These are phyloP conservation scores for Acrocephalus arundinaceus DNA, from an alignment of 2,113 vertebrate species.

Conservation along the genomic window DNA sequence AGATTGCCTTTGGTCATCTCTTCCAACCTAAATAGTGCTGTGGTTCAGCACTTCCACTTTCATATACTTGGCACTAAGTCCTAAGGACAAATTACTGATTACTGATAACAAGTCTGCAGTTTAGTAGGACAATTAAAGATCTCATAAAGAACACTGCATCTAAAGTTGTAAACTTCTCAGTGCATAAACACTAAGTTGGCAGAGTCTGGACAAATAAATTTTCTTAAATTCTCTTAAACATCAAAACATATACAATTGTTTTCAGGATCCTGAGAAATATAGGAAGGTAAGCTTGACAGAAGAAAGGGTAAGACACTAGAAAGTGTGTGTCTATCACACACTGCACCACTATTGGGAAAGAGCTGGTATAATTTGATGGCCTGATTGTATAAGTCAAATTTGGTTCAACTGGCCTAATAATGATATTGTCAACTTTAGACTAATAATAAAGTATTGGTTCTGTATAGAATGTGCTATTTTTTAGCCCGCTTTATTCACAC, in stretches of 20 bases:
- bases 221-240: not conserved
- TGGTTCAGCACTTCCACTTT: not conserved
- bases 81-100: not conserved
- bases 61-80: rapidly evolving
- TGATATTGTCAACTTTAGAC: not conserved
- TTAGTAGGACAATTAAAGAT: not conserved
- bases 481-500: not conserved
- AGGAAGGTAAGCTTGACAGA: not conserved
- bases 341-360: not conserved
- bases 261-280: not conserved
- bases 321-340: not conserved
- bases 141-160: not conserved
- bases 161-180: not conserved
- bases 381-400: not conserved
- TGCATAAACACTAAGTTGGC: not conserved
- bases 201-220: not conserved
- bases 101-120: not conserved
- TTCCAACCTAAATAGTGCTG: not conserved
- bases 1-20: not conserved
- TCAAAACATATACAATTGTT: not conserved
- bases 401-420: not conserved
- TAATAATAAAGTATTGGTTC: not conserved
- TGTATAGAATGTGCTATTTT: not conserved
- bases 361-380: not conserved
- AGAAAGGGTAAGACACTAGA: not conserved